A percentile compares a stretch with the other conserved stretches of the same genome.
phyloP scores from a whole-genome alignment of 2,888 invertebrate species.

The Plemyria rubiginata region DNA sequence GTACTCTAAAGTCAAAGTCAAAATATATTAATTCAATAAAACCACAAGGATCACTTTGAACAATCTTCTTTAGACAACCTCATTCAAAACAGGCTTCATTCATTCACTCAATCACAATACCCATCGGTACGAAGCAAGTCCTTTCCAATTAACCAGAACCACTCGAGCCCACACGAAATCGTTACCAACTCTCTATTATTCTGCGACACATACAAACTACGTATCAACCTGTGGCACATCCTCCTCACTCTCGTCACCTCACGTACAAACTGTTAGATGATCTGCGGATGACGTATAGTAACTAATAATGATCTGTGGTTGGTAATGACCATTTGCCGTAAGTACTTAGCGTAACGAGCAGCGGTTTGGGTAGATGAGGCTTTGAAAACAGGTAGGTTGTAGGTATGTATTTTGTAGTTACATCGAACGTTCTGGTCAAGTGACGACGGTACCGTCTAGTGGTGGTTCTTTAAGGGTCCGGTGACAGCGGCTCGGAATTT shows the following conservation, averaged over 20 bases:
- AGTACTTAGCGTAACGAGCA: conserved; percentile 25
- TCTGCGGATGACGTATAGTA: neutral
- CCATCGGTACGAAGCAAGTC: conserved; percentile 4
- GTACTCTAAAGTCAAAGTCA: too few species aligned
- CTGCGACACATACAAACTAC: neutral
- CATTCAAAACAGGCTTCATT: too few species aligned
- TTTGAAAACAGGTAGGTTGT: conserved; percentile 1
- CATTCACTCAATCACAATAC: conserved; percentile 3
- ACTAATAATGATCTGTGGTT: conserved; percentile 9
- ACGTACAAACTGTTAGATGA: neutral
- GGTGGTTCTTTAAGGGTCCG: too few species aligned
- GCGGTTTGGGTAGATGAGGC: conserved; percentile 18
- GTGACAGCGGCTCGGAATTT: too few species aligned
- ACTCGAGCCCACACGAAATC: conserved; percentile 10
- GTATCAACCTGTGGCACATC: neutral
- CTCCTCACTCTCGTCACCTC: neutral
- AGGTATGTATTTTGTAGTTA: too few species aligned
- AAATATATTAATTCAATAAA: too few species aligned
- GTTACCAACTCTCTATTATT: neutral
- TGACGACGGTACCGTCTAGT: too few species aligned
- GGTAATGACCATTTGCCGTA: conserved; percentile 5
- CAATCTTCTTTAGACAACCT: too few species aligned
- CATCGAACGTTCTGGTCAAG: too few species aligned
- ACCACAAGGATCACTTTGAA: too few species aligned
- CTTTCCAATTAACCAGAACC: conserved; percentile 17